Evolutionary conservation across 2,797 vertebrate species (phyloP).

Genomic region (Pipistrellus pygmaeus): DNA sequence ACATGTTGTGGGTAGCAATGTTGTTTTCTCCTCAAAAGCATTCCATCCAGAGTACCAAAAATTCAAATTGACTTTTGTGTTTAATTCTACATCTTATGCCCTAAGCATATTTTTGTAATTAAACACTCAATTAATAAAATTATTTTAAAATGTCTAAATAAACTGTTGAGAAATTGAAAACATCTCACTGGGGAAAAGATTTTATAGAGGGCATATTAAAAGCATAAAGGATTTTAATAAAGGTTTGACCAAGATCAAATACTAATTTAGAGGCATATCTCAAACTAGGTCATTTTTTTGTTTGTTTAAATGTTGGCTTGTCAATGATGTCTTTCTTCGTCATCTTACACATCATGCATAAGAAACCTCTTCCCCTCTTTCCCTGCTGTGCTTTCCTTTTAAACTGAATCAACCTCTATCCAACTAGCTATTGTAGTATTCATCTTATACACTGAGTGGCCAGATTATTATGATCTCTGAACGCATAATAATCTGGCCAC

Average conservation of each 20-base stretch:
- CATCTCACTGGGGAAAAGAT: neutral
- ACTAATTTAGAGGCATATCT: conserved; percentile 13
- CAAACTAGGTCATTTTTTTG: neutral
- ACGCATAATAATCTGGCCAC: too few species aligned
- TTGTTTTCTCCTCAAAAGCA: conserved; percentile 49
- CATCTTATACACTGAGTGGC: neutral
- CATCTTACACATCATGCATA: neutral
- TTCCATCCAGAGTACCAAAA: conserved; percentile 43
- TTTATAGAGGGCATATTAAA: neutral
- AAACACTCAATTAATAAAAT: conserved; percentile 47
- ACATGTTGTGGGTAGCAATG: conserved; percentile 18
- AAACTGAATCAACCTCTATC: neutral
- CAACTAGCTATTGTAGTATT: neutral
- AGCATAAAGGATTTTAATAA: neutral
- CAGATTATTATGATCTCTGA: too few species aligned
- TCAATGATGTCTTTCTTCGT: neutral
- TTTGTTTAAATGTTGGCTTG: neutral
- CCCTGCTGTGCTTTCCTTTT: neutral
- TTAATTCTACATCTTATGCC: conserved; percentile 48
- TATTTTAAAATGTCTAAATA: conserved; percentile 57
- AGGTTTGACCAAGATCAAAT: neutral
- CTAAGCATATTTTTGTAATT: conserved; percentile 58
- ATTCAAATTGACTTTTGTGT: conserved; percentile 53
- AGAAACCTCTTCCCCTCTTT: neutral
- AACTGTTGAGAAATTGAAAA: conserved; percentile 14